These are phyloP conservation scores for Unio delphinus DNA, from an alignment of 2,888 invertebrate genomes.

Conservation along the genomic window DNA sequence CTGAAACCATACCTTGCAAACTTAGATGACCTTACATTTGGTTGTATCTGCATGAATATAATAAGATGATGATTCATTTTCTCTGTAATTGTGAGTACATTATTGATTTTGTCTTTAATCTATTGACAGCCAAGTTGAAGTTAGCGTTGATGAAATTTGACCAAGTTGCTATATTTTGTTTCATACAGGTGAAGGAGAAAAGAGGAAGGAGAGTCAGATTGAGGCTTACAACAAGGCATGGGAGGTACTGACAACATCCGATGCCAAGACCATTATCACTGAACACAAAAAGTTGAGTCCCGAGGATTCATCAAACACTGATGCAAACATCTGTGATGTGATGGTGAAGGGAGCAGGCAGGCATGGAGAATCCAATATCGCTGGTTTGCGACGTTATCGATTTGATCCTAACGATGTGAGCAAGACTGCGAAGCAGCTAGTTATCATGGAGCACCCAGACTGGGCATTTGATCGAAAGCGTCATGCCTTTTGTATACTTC, in stretches of 20 bases:
- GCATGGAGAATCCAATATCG: constrained; percentile 47
- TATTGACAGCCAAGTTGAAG: no score
- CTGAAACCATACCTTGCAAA: no score
- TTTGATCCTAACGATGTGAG: constrained; percentile 13
- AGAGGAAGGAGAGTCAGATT: constrained; percentile 35
- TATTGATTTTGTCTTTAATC: no score
- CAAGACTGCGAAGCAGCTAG: constrained; percentile 25
- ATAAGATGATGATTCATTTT: no score
- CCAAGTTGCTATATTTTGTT: no score
- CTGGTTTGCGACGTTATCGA: constrained; percentile 31
- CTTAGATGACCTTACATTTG: no score
- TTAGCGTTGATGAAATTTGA: no score
- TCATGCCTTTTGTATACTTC: constrained; percentile 55
- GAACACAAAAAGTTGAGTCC: constrained; percentile 34
- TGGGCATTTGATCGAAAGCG: constrained; percentile 51
- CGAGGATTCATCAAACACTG: constrained; percentile 28
- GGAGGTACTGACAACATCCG: constrained; percentile 32
- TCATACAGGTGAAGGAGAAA: constrained; percentile 30
- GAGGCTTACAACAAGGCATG: constrained; percentile 35
- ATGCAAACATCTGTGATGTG: constrained; percentile 42
- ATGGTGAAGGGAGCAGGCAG: constrained; percentile 46
- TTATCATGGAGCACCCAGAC: constrained; percentile 53
- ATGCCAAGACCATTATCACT: constrained; percentile 27
- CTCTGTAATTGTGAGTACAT: no score
- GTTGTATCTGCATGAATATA: no score